These are phyloP conservation scores for Rynchops niger DNA, from an alignment of 2,113 vertebrate species.

Conservation along the genomic window DNA sequence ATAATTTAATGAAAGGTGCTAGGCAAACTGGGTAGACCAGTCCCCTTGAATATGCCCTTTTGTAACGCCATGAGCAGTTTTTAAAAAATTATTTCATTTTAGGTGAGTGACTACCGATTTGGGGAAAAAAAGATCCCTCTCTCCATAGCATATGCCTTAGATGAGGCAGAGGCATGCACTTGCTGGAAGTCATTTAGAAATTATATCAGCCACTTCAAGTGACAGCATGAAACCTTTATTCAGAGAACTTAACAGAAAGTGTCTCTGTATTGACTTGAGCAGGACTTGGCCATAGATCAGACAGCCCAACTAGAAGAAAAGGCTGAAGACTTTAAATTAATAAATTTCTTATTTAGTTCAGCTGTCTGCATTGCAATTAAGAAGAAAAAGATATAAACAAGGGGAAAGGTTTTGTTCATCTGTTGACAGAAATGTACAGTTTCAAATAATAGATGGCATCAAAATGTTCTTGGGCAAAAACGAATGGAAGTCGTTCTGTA, in stretches of 20 bases:
- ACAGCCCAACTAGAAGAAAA: not conserved
- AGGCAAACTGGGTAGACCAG: not conserved
- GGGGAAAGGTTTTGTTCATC: not conserved
- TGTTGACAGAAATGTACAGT: not conserved
- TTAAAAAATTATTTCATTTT: not conserved
- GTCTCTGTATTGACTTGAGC: not conserved
- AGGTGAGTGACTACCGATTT: not conserved
- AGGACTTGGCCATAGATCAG: not conserved
- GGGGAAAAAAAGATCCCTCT: accelerated
- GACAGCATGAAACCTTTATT: not conserved
- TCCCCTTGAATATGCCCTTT: not conserved
- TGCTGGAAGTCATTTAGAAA: not conserved
- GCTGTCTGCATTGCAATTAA: not conserved
- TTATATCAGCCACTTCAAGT: not conserved
- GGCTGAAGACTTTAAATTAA: not conserved
- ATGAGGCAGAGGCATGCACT: not conserved
- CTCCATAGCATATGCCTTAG: not conserved
- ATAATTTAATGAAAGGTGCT: not conserved
- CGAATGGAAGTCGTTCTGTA: not conserved
- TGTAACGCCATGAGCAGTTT: not conserved
- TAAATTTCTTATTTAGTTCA: not conserved
- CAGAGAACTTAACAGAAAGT: not conserved
- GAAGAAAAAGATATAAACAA: not conserved
- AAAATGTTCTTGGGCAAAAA: not conserved
- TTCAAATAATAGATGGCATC: not conserved